Percentiles rank a stretch among this genome's conserved stretches.
These are phyloP conservation scores for Festucalex cinctus DNA, from an alignment of 2,113 vertebrate species.

Conservation along the genomic window DNA sequence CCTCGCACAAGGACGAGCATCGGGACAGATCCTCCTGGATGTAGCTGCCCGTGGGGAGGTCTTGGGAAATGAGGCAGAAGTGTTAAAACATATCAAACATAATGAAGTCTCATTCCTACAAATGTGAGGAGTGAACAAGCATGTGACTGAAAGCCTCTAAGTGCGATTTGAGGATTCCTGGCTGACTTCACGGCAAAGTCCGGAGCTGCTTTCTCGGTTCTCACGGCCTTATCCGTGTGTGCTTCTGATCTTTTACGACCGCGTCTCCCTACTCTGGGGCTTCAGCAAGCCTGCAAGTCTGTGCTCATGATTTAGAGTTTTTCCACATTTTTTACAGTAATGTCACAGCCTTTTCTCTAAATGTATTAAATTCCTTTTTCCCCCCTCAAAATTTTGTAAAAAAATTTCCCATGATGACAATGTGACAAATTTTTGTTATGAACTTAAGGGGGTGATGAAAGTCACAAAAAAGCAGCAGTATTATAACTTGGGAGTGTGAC, in stretches of 20 bases:
- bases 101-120: not conserved
- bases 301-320: conserved; percentile 31
- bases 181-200: conserved; percentile 2
- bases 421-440: no score
- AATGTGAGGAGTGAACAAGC: no score
- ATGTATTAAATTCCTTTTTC: no score
- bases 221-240: conserved; percentile 10
- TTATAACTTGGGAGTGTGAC: no score
- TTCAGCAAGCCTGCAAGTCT: conserved; percentile 16
- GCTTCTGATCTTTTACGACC: conserved; percentile 15
- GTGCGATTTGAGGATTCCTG: not conserved
- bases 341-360: no score
- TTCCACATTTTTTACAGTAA: not conserved
- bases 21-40: conserved; percentile 87
- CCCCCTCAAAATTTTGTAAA: no score
- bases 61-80: conserved; percentile 54
- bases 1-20: conserved; percentile 87
- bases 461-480: no score
- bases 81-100: not conserved
- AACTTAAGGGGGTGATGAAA: no score
- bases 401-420: no score
- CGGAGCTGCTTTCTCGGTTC: conserved; percentile 6
- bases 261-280: conserved; percentile 24
- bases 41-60: conserved; percentile 91
- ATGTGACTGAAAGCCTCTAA: no score